Evolutionary conservation across 2,113 vertebrate genomes (phyloP).

Genomic region (Oncorhynchus masou): DNA sequence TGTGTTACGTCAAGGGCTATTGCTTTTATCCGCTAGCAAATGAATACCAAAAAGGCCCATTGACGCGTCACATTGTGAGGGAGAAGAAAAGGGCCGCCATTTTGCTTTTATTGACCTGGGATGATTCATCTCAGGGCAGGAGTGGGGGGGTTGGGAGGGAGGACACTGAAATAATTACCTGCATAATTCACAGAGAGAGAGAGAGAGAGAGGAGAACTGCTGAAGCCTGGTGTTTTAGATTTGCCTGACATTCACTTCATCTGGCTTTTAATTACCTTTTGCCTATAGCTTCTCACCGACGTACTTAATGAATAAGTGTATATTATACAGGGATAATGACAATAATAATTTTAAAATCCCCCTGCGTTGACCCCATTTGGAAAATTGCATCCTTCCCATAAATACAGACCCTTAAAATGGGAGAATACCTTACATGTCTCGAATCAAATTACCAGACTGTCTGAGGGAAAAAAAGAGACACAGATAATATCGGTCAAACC

Average conservation of each 20-base stretch:
- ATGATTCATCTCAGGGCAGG: conserved; percentile 56
- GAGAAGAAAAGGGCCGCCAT: conserved; percentile 51
- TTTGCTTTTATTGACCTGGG: conserved; percentile 64
- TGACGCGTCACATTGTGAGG: conserved; percentile 16
- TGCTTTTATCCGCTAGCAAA: conserved; percentile 48
- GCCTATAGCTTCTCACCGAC: conserved; percentile 26
- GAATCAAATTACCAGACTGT: conserved; percentile 49
- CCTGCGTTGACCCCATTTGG: conserved; percentile 28
- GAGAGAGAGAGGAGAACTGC: conserved; percentile 14
- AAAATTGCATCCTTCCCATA: conserved; percentile 32
- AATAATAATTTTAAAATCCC: conserved; percentile 32
- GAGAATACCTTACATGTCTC: conserved; percentile 36
- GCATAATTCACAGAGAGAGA: conserved; percentile 44
- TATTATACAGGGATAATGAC: conserved; percentile 29
- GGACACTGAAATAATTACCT: conserved; percentile 53
- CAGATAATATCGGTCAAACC: conserved; percentile 43
- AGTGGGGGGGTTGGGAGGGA: conserved; percentile 8
- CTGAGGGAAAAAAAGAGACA: conserved; percentile 18
- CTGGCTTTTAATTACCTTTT: conserved; percentile 42
- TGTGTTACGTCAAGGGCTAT: conserved; percentile 25
- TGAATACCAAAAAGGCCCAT: conserved; percentile 44
- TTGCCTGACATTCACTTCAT: conserved; percentile 32
- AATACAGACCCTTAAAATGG: conserved; percentile 28
- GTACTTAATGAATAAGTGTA: conserved; percentile 39
- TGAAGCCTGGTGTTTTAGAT: conserved; percentile 35